A percentile compares a stretch with the other conserved stretches of the same genome.
phyloP scores from a whole-genome alignment of 2,797 vertebrate species.

The Lacerta viridis region DNA sequence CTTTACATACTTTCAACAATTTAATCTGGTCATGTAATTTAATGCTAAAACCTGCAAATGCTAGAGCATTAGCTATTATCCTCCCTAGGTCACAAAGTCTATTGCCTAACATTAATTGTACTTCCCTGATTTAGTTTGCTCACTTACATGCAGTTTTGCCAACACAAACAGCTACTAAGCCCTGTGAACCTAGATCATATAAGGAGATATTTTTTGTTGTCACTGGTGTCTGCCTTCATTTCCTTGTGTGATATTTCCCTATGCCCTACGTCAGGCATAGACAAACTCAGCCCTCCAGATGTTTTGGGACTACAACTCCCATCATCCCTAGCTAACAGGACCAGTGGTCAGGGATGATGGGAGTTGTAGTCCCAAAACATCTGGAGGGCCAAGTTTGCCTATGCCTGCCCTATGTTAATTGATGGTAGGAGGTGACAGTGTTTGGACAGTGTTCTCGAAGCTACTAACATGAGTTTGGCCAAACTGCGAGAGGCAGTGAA shows the following conservation, averaged over 20 bases:
- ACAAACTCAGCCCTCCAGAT: too few relatives aligned
- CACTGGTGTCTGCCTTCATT: neutral
- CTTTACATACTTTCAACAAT: constrained; percentile 1
- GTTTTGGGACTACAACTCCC: too few relatives aligned
- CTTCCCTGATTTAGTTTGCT: neutral
- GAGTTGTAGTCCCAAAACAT: too few relatives aligned
- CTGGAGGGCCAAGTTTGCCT: too few relatives aligned
- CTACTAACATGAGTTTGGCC: too few relatives aligned
- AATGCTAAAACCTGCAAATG: neutral
- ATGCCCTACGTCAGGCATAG: neutral
- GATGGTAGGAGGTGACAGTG: neutral
- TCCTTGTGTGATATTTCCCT: neutral
- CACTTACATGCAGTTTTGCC: neutral
- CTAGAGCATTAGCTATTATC: neutral
- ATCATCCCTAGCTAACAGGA: too few relatives aligned
- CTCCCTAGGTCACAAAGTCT: neutral
- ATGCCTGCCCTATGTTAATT: too few relatives aligned
- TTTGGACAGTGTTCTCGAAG: too few relatives aligned
- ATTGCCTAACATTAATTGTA: neutral
- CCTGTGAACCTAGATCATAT: too few relatives aligned
- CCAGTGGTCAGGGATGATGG: too few relatives aligned
- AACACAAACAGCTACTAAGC: too few relatives aligned
- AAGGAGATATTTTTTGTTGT: neutral
- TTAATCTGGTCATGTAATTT: neutral
- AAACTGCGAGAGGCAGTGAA: too few relatives aligned